These are phyloP conservation scores for Falcaria lacertinaria DNA, from an alignment of 2,888 invertebrate species.

Conservation along the genomic window DNA sequence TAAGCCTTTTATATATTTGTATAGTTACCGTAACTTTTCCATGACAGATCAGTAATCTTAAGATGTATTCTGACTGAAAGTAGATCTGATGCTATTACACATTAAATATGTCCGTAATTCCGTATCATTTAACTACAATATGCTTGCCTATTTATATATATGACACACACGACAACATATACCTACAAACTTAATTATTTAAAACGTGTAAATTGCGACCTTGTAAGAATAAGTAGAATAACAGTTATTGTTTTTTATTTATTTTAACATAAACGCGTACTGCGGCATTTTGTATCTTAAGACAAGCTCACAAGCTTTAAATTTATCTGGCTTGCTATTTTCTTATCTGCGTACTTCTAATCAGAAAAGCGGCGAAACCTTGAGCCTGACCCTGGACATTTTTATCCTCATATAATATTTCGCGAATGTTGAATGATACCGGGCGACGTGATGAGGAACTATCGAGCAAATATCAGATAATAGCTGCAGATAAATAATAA, in stretches of 20 bases:
- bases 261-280: conserved; percentile 25
- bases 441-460: conserved; percentile 48
- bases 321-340: conserved; percentile 35
- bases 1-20: too few species aligned
- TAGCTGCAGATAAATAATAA: conserved; percentile 36
- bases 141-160: not conserved
- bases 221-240: conserved; percentile 64
- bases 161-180: not conserved
- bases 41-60: too few species aligned
- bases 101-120: too few species aligned
- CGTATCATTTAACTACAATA: not conserved
- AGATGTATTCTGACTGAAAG: too few species aligned
- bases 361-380: conserved; percentile 73
- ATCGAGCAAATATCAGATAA: conserved; percentile 34
- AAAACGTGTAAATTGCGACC: conserved; percentile 50
- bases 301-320: conserved; percentile 30
- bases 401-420: conserved; percentile 71
- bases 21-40: too few species aligned
- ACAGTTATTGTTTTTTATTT: conserved; percentile 63
- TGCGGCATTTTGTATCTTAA: conserved; percentile 28
- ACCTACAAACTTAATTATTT: conserved; percentile 27
- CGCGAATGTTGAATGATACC: conserved; percentile 59
- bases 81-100: too few species aligned
- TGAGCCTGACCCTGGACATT: conserved; percentile 77
- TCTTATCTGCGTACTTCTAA: conserved; percentile 68